Base-by-base conservation (phyloP, 2,113 vertebrate genomes). In the Cepphus grylle region DNA sequence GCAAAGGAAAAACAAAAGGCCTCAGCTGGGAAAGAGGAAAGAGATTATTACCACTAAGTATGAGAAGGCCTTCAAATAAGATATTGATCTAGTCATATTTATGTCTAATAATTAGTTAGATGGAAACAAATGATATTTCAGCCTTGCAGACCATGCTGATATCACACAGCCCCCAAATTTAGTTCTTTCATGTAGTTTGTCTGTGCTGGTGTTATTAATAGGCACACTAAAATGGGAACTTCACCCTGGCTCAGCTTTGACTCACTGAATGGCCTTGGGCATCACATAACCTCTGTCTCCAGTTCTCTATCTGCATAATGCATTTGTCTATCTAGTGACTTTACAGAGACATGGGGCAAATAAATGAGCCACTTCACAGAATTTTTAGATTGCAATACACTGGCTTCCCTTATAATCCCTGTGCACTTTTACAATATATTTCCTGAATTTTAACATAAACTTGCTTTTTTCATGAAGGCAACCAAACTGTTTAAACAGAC, bases 251-350 rank as follows among this genome's bases (percentile, higher is more conserved):
- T 97, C 94, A 77, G 89, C 86, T 94, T 87, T 94, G 91, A 94
- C 91, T 94, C 86, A 88, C 50, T 97, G 91, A 65, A 96, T 95
- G 89, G 96, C 96, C 93, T 89, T 90, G 91, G 95, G 93, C 97
- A 86, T 77, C 93, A 89, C 88, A 96, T 96, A 96, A 96, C 94
- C 93, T 97, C 97, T 95, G 91, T 85, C 91, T 93, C 91, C 61
- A 40, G 80, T 53, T 81, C 90, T 81, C 88, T 25, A 5, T 79
- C 89, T 87, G 87, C 84, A 95, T 91, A 97, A 95, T 94, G 86
- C 47, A 42, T 82, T 94, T 93, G 88, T 88, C 94, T 95, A 4
- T 47, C 45, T 38, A 65, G 53, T 91, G 96, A 87, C 93, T 93
- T 94, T 56, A 92, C 78, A 82, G 66, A 82, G 74, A 69, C 86